Conservation (phyloP, 2,113 vertebrate genomes). For the Catagonus wagneri region DNA sequence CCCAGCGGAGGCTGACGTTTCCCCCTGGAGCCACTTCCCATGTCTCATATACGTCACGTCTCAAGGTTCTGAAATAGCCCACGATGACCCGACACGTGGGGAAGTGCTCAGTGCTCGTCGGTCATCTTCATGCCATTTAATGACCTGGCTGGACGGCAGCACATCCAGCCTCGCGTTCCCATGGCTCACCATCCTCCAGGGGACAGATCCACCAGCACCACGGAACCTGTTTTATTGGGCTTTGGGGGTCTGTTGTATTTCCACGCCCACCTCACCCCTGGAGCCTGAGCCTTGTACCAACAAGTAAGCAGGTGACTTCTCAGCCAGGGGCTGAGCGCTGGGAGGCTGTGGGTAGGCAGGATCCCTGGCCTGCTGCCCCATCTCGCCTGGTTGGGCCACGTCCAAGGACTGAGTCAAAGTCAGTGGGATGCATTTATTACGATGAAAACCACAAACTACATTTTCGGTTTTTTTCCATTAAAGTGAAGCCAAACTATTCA, state of each 20-base stretch:
- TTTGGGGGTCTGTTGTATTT: background rate
- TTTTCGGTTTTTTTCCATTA: background rate
- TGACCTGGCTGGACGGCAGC: background rate
- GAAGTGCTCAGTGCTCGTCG: background rate
- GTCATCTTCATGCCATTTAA: background rate
- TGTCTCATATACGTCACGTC: background rate
- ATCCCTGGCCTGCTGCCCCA: background rate
- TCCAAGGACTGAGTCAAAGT: background rate
- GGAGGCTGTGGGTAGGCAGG: background rate
- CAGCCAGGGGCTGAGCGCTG: background rate
- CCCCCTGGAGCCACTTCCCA: background rate
- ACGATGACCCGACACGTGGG: background rate
- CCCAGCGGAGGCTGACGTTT: background rate
- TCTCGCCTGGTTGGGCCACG: background rate
- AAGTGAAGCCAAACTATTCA: background rate
- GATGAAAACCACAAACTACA: background rate
- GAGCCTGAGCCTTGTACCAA: too few relatives aligned
- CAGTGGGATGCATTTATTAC: background rate
- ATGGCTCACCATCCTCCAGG: background rate
- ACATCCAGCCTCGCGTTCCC: background rate
- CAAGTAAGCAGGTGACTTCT: background rate
- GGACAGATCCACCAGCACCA: background rate
- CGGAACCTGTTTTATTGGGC: background rate
- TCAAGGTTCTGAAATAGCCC: background rate
- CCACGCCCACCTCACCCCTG: too few relatives aligned